A percentile compares a stretch with the other conserved stretches of the same genome.
phyloP scores from a whole-genome alignment of 2,113 vertebrate species.

The Cyanoderma ruficeps region DNA sequence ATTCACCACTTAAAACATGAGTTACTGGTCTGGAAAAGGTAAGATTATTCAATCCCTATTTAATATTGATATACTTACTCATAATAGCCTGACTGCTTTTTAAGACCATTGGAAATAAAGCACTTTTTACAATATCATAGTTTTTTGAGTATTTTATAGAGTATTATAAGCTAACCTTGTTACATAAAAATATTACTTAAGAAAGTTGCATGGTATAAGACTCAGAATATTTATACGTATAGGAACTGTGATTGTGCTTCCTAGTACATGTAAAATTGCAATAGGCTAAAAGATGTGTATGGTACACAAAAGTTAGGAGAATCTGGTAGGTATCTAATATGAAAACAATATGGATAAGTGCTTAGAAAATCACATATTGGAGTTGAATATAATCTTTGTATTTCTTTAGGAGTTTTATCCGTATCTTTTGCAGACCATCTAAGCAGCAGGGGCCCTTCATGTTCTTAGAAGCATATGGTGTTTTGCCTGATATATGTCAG shows the following conservation, averaged over 20 bases:
- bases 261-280: neutral
- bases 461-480: neutral
- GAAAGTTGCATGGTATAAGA: neutral
- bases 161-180: neutral
- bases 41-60: neutral
- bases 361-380: neutral
- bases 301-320: neutral
- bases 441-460: neutral
- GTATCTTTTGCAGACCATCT: neutral
- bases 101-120: neutral
- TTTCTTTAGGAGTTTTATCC: neutral
- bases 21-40: neutral
- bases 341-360: neutral
- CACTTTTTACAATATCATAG: neutral
- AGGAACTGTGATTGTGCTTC: neutral
- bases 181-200: neutral
- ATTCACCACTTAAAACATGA: neutral
- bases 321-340: neutral
- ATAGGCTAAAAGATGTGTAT: neutral
- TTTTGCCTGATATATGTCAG: neutral
- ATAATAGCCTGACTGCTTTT: neutral
- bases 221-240: accelerated
- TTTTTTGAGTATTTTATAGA: neutral
- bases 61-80: neutral
- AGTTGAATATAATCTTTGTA: neutral